Evolutionary conservation across 2,888 invertebrate genomes (phyloP).

Genomic region (Sesamia inferens): DNA sequence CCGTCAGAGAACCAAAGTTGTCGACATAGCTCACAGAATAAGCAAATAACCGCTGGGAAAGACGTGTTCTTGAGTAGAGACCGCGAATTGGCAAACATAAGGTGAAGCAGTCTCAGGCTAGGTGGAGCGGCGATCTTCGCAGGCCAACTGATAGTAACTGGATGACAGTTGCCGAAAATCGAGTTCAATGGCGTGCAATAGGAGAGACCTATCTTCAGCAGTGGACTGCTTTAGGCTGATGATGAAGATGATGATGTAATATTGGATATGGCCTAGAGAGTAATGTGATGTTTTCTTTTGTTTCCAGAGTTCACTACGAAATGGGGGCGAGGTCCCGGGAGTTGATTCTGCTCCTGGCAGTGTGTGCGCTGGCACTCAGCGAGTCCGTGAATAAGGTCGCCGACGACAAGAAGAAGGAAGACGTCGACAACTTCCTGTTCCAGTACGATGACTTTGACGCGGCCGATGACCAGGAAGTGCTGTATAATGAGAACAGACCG

Average conservation of each 20-base stretch:
- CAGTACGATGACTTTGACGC: slow-evolving; percentile 86
- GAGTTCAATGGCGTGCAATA: no score
- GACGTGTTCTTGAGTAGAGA: no score
- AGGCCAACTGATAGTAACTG: no score
- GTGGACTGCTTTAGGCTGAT: no score
- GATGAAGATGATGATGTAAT: slow-evolving; percentile 61
- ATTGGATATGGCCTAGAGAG: slow-evolving; percentile 34
- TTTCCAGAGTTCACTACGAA: slow-evolving; percentile 88
- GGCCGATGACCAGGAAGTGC: slow-evolving; percentile 86
- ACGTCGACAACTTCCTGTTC: slow-evolving; percentile 78
- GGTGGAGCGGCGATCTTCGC: no score
- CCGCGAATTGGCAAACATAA: no score
- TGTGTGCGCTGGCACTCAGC: slow-evolving; percentile 82
- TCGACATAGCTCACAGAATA: no score
- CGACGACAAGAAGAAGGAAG: slow-evolving; percentile 79
- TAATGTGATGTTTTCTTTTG: slow-evolving; percentile 64
- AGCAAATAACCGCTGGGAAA: no score
- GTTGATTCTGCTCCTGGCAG: slow-evolving; percentile 87
- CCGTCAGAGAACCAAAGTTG: no score
- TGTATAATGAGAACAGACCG: slow-evolving; percentile 86
- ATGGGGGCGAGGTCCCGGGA: slow-evolving; percentile 88
- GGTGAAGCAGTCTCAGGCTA: no score
- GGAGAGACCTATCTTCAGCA: no score
- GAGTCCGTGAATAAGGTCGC: slow-evolving; percentile 81
- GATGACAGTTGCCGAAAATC: no score